phyloP scores from a whole-genome alignment of 2,797 vertebrate species.

The Acanthis flammea region DNA sequence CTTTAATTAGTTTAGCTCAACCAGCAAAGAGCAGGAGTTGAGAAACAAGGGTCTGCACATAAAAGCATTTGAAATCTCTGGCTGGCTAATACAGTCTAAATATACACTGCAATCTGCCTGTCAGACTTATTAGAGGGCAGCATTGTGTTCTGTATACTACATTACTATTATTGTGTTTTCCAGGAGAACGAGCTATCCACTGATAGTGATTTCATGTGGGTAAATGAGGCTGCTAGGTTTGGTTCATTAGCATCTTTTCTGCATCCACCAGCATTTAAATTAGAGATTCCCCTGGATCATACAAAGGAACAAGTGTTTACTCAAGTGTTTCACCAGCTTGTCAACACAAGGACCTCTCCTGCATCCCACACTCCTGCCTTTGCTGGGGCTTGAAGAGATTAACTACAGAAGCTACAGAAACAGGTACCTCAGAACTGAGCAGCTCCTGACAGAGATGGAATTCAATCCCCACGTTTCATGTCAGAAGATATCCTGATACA shows the following conservation, averaged over 20 bases:
- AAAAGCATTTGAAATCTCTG: conserved; percentile 21
- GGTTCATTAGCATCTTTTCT: conserved; percentile 18
- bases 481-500: neutral
- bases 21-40: neutral
- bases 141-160: neutral
- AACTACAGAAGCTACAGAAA: neutral
- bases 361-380: neutral
- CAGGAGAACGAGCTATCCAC: conserved; percentile 40
- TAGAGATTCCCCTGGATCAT: neutral
- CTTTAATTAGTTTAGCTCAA: conserved; percentile 22
- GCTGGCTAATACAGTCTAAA: conserved; percentile 26
- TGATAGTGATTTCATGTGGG: neutral
- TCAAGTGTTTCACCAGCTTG: neutral
- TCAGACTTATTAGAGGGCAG: conserved; percentile 40
- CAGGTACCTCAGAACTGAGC: neutral
- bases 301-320: neutral
- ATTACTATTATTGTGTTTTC: conserved; percentile 43
- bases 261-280: neutral
- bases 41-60: neutral
- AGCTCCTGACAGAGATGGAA: neutral
- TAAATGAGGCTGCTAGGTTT: conserved; percentile 30
- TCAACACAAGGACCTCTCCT: neutral
- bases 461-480: rapidly evolving
- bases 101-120: conserved; percentile 11
- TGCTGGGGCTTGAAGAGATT: neutral